A percentile compares a stretch with the other conserved stretches of the same genome.
These are phyloP conservation scores for Enteromius treurensis DNA, from an alignment of 2,797 vertebrate genomes.

Conservation along the genomic window DNA sequence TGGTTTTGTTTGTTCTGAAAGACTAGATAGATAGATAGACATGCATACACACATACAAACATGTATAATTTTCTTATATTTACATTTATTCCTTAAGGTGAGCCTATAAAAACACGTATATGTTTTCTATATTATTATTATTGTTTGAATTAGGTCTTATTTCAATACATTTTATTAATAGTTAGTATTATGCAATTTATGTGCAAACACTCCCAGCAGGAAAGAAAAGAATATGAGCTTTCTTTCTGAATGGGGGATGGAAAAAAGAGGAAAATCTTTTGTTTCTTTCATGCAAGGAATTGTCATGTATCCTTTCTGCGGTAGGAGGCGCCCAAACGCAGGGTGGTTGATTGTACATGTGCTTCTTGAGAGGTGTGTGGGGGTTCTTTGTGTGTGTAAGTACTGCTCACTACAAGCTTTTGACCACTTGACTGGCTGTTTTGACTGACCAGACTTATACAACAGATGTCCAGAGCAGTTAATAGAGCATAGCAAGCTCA, in stretches of 20 bases:
- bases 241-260: slow-evolving; percentile 19
- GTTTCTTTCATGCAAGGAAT: slow-evolving; percentile 16
- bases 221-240: background rate
- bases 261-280: slow-evolving; percentile 23
- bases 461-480: slow-evolving; percentile 30
- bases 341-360: background rate
- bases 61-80: background rate
- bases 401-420: slow-evolving; percentile 1
- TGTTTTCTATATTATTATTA: background rate
- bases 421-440: slow-evolving; percentile 16
- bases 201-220: background rate
- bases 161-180: background rate
- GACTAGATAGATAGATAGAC: background rate
- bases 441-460: slow-evolving; percentile 19
- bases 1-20: background rate
- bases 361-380: slow-evolving; percentile 1
- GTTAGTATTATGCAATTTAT: background rate
- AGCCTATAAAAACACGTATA: background rate
- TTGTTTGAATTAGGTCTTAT: background rate
- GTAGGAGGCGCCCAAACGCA: slow-evolving; percentile 28
- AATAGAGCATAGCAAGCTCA: background rate
- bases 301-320: background rate
- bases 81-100: background rate
- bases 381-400: slow-evolving; percentile 25
- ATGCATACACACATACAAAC: no score